These are phyloP conservation scores for Drosophila pseudotalamancana DNA, from an alignment of 2,888 invertebrate species.

Conservation along the genomic window DNA sequence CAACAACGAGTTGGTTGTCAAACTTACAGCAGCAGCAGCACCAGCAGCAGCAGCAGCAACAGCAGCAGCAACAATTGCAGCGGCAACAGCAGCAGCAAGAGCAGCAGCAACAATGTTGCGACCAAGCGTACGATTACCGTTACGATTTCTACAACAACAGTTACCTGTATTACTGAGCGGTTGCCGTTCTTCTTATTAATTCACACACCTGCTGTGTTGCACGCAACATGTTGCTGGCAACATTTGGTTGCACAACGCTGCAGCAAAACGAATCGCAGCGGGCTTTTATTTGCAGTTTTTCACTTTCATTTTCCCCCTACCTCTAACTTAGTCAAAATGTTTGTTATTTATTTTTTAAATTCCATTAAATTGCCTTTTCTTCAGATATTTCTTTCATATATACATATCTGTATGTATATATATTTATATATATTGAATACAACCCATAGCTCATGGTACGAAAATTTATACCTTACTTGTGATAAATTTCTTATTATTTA, in stretches of 20 bases:
- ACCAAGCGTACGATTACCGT: conserved; percentile 53
- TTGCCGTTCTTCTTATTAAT: neutral
- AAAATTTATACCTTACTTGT: conserved; percentile 43
- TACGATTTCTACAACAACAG: conserved; percentile 67
- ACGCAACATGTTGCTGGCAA: conserved; percentile 70
- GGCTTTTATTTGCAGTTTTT: conserved; percentile 4
- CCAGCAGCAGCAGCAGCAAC: conserved; percentile 48
- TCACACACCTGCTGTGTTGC: conserved; percentile 12
- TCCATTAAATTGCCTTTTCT: conserved; percentile 20
- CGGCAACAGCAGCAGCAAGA: conserved; percentile 46
- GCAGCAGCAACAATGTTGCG: conserved; percentile 44
- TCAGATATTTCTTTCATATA: neutral
- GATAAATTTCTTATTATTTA: conserved; percentile 45
- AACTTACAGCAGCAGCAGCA: conserved; percentile 64
- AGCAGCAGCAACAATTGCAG: conserved; percentile 23
- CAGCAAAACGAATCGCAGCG: conserved; percentile 6
- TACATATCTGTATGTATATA: neutral
- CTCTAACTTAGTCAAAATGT: conserved; percentile 48
- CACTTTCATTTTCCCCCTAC: neutral
- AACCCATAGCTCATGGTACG: conserved; percentile 9
- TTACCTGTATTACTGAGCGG: conserved; percentile 60
- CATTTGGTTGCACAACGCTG: conserved; percentile 43
- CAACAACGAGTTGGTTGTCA: conserved; percentile 79
- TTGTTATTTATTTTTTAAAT: conserved; percentile 71
- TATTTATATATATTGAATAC: conserved; percentile 1